A percentile compares a stretch with the other conserved stretches of the same genome.
phyloP scores from a whole-genome alignment of 2,797 vertebrate species.

The Acrocephalus scirpaceus region DNA sequence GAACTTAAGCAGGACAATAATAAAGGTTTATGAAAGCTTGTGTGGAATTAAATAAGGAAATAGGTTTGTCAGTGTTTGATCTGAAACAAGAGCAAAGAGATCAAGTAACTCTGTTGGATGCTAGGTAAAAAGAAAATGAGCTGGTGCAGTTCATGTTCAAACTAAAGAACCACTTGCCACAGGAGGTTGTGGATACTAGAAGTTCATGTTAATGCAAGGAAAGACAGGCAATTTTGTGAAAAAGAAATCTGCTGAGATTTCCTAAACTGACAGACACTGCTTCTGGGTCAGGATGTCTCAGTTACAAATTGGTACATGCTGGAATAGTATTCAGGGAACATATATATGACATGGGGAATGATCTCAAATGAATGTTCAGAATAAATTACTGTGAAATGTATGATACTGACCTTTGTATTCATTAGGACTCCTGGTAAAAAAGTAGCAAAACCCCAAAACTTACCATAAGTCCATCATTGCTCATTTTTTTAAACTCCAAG shows the following conservation, averaged over 20 bases:
- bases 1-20: not conserved
- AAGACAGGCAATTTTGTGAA: not conserved
- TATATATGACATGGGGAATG: not conserved
- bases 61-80: not conserved
- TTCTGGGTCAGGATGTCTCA: not conserved
- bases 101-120: fast-evolving
- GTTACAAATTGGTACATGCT: not conserved
- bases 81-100: not conserved
- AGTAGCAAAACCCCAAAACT: not conserved
- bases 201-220: not conserved
- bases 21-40: not conserved
- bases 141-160: not conserved
- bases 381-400: not conserved
- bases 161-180: not conserved
- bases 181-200: not conserved
- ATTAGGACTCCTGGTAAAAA: not conserved
- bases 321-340: not conserved
- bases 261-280: not conserved
- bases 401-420: not conserved
- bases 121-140: not conserved
- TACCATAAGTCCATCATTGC: not conserved
- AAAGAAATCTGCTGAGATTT: not conserved
- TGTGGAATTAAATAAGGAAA: not conserved
- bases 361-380: not conserved
- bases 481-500: not conserved